Conservation (phyloP, 2,797 vertebrate genomes). For the Malacoctenus gilli region DNA sequence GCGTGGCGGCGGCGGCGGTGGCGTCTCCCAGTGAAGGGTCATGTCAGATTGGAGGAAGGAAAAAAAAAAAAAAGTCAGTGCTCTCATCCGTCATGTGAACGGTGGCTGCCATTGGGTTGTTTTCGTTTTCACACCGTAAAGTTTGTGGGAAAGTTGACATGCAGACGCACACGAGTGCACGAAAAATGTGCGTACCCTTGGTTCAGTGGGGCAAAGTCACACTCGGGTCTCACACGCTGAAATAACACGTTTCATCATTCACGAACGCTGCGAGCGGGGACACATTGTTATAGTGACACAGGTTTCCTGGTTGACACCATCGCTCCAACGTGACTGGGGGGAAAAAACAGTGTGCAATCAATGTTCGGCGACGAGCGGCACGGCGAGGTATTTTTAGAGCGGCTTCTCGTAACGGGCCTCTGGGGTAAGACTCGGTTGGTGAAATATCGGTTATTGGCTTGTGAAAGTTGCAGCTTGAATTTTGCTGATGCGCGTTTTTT, state of each 20-base stretch:
- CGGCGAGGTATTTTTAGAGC: slow-evolving; percentile 53
- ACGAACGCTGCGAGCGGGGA: background rate
- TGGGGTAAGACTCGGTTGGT: slow-evolving; percentile 69
- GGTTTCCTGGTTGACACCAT: too few species aligned
- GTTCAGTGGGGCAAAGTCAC: background rate
- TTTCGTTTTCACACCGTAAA: background rate
- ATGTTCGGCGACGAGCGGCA: slow-evolving; percentile 5
- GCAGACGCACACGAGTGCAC: slow-evolving; percentile 1
- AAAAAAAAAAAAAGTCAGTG: slow-evolving; percentile 32
- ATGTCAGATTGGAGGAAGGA: slow-evolving; percentile 34
- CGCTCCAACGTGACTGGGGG: slow-evolving; percentile 18
- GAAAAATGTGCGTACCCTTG: background rate
- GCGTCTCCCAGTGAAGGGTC: slow-evolving; percentile 39
- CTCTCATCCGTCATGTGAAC: background rate
- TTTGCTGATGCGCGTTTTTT: slow-evolving; percentile 68
- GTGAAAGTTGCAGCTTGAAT: slow-evolving; percentile 72
- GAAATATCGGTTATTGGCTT: slow-evolving; percentile 73
- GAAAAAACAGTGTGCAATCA: slow-evolving; percentile 28
- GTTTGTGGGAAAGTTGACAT: slow-evolving; percentile 16
- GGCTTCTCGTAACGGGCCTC: slow-evolving; percentile 61
- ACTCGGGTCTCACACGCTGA: slow-evolving; percentile 6
- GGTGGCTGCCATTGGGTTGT: background rate
- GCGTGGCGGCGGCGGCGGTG: background rate
- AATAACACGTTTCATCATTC: slow-evolving; percentile 11
- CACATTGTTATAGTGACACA: too few species aligned